These are phyloP conservation scores for Alligator mississippiensis DNA, from an alignment of 2,113 vertebrate genomes.

Conservation along the genomic window DNA sequence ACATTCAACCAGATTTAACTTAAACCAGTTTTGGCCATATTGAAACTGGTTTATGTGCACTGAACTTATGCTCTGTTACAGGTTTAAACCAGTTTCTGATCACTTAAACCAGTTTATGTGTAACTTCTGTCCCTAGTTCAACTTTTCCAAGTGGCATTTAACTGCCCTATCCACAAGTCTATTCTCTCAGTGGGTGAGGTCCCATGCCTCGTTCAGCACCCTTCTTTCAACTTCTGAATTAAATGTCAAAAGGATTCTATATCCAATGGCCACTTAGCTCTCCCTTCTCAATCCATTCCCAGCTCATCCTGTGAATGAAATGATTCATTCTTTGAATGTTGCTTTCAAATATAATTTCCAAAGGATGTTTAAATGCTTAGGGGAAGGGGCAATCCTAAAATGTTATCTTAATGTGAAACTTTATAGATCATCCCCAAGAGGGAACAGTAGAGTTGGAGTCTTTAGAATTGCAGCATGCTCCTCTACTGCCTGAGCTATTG, in stretches of 20 bases:
- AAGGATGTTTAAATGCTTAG: too few species aligned
- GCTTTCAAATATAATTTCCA: too few species aligned
- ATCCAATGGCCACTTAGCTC: not conserved
- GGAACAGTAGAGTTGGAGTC: not conserved
- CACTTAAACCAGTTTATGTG: too few species aligned
- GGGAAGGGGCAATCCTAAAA: too few species aligned
- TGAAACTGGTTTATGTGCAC: too few species aligned
- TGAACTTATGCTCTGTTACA: too few species aligned
- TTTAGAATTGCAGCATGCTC: not conserved
- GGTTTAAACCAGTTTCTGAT: too few species aligned
- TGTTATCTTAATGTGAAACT: too few species aligned
- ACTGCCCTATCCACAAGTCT: not conserved
- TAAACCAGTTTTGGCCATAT: too few species aligned
- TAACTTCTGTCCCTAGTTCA: not conserved
- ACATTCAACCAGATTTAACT: too few species aligned
- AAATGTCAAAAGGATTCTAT: not conserved
- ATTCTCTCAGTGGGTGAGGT: not conserved
- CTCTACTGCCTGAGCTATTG: not conserved
- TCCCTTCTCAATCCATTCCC: not conserved
- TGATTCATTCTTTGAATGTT: too few species aligned
- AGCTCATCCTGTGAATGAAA: constrained; percentile 49
- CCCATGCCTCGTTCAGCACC: not conserved
- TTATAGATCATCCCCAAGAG: not conserved
- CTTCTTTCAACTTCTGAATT: not conserved
- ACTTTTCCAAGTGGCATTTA: not conserved